Evolutionary conservation across 2,888 invertebrate species (phyloP), one percentile per base, ranked within the genome.

Genomic region (Neocrepidodera transversa): DNA sequence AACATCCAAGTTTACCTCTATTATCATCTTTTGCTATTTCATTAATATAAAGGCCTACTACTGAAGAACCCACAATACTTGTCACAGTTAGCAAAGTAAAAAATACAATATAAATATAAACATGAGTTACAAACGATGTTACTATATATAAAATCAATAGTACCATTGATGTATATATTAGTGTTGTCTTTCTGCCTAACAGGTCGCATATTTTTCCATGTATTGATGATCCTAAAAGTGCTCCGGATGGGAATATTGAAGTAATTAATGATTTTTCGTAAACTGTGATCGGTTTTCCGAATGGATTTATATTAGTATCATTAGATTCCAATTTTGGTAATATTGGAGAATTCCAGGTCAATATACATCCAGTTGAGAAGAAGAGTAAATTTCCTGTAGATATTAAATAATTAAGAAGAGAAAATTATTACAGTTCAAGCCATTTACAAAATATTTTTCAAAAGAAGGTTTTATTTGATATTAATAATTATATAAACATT

Each of bases 1-100:
- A 86, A 0, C 92, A 52, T 2, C 62, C 63, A 1, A 93, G 80
- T 0, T 89, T 86, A 0, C 94, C 94, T 59, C 95, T 82, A n/a
- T 87, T 85, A 18, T 88, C 87, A 56, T 88, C 86, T 82, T 91
- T 88, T 5, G 93, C 85, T 26, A 92, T 90, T 79, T 95, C 94
- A 38, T 91, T 91, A 61, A 92, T 86, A 78, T 93, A 95, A 84
- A 93, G 89, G 0, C 93, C 92, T 0, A 87, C 85, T 1, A 87
- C 85, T 32, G 40, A 11, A 2, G 13, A 14, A n/a, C 20, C 11
- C 10, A 14, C 18, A 13, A 11, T 14, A 8, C 8, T n/a, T 6
- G n/a, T 38, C 18, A 45, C 26, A 13, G 4, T 0, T 6, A 42
- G 18, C 4, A 20, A 7, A 2, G 35, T 2, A 5, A 10, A 40